A percentile compares a stretch with the other conserved stretches of the same genome.
phyloP scores from a whole-genome alignment of 2,888 invertebrate species.

The Prenolepis imparis region DNA sequence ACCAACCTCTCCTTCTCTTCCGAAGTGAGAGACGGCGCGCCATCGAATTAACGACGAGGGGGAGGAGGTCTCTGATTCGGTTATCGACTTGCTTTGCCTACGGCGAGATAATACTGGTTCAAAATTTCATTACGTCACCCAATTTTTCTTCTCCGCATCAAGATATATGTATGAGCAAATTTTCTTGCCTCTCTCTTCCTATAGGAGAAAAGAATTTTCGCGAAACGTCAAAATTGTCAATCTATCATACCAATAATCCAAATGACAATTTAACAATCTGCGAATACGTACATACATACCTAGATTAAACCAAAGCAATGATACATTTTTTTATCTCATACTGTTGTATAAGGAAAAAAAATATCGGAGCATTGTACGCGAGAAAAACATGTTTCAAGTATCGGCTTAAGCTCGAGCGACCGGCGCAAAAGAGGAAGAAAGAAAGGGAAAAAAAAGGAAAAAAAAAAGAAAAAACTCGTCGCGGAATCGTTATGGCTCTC shows the following conservation, averaged over 20 bases:
- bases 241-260: not conserved
- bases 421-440: not conserved
- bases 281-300: not conserved
- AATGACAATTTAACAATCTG: not conserved
- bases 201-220: not conserved
- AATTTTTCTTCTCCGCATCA: not conserved
- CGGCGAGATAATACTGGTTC: not conserved
- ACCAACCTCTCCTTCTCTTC: slow-evolving; percentile 15
- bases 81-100: slow-evolving; percentile 1
- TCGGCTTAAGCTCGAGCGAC: not conserved
- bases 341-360: not conserved
- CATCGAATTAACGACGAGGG: not conserved
- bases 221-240: not conserved
- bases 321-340: not conserved
- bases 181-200: no score
- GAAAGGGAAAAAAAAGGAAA: not conserved
- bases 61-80: not conserved
- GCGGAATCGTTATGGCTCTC: slow-evolving; percentile 49
- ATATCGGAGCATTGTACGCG: slow-evolving; percentile 1
- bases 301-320: not conserved
- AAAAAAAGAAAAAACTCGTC: slow-evolving; percentile 1
- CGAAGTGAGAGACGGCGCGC: not conserved
- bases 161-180: not conserved
- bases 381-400: slow-evolving; percentile 30
- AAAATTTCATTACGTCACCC: not conserved